Evolutionary conservation across 2,113 vertebrate genomes (phyloP).

Genomic region (Herpetotheres cachinnans): DNA sequence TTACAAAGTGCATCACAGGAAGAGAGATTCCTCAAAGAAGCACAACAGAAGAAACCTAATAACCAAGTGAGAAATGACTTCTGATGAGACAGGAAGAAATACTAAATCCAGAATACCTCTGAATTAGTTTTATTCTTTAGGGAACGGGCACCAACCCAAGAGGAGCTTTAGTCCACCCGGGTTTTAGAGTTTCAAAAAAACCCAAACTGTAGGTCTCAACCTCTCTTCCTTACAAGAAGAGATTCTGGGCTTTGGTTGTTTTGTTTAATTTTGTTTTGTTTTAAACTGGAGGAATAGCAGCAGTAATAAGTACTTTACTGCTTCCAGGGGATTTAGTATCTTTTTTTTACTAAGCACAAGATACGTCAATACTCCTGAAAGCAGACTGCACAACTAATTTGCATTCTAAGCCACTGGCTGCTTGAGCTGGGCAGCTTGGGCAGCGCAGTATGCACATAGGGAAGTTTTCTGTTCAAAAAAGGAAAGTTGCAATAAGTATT

Average conservation of each 20-base stretch:
- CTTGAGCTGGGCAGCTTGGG: neutral
- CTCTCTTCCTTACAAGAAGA: neutral
- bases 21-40: neutral
- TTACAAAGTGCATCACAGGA: neutral
- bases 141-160: neutral
- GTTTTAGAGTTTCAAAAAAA: neutral
- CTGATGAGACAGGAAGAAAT: neutral
- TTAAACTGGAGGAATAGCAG: neutral
- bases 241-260: neutral
- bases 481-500: neutral
- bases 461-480: neutral
- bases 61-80: neutral
- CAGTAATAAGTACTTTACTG: neutral
- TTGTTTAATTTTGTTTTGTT: neutral
- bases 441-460: neutral
- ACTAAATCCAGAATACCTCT: neutral
- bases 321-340: neutral
- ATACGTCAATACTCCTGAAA: neutral
- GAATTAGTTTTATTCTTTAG: neutral
- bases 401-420: neutral
- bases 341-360: neutral
- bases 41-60: neutral
- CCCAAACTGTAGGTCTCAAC: neutral
- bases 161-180: neutral
- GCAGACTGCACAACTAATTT: neutral